Evolutionary conservation across 37 sponge, comb jelly and placozoan species (phyloP).

Genomic region (Haliclona indistincta): DNA sequence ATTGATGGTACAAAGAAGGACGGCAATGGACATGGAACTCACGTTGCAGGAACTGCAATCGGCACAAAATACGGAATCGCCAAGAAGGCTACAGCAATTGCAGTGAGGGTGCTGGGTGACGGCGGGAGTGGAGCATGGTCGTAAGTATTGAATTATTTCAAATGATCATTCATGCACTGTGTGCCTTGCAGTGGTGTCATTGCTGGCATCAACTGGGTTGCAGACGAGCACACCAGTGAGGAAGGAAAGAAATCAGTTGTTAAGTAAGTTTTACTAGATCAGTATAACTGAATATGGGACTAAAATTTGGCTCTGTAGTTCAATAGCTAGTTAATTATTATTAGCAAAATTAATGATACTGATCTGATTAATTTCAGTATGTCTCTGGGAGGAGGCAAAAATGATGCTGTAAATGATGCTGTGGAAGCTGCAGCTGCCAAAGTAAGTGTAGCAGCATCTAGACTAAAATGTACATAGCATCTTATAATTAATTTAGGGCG

Average conservation of each 20-base stretch:
- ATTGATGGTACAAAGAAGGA: too few species aligned
- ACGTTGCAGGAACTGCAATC: conserved; percentile 44
- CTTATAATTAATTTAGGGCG: too few species aligned
- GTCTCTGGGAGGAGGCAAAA: conserved; percentile 78
- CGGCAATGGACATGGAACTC: conserved; percentile 55
- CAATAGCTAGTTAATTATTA: background rate
- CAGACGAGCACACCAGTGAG: conserved; percentile 8
- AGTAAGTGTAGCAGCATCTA: too few species aligned
- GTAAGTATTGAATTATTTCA: background rate
- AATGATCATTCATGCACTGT: background rate
- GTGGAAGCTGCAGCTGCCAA: conserved; percentile 60
- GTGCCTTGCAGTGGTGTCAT: conserved; percentile 49
- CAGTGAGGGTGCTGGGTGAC: conserved; percentile 36
- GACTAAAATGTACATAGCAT: too few species aligned
- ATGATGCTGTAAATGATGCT: conserved; percentile 54
- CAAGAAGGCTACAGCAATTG: conserved; percentile 34
- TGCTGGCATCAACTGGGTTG: conserved; percentile 46
- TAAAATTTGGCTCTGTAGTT: too few species aligned
- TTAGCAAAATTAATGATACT: too few species aligned
- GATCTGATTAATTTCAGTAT: too few species aligned
- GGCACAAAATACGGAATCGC: conserved; percentile 36
- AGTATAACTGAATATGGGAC: too few species aligned
- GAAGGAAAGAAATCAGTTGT: conserved; percentile 51
- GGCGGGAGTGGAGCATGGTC: background rate
- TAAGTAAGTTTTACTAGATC: conserved; percentile 31